Evolutionary conservation across 92 coral and sea anemone species (phyloP).

Genomic region (Metridium senile): DNA sequence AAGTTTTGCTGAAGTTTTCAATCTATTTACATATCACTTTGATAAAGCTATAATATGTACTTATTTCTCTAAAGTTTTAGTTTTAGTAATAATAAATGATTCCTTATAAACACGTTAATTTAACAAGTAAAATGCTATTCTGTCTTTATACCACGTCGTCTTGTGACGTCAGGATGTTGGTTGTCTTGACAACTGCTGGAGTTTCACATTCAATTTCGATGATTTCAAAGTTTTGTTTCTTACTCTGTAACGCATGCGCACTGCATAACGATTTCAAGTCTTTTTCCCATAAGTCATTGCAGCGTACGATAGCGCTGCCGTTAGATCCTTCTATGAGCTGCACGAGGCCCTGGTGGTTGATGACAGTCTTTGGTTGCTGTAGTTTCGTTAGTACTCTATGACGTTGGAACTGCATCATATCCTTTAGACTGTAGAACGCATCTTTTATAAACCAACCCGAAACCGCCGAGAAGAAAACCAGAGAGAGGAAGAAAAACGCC

Average conservation of each 20-base stretch:
- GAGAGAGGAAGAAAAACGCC: constrained; percentile 86
- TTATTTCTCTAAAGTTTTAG: no score
- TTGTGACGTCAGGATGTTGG: constrained; percentile 11
- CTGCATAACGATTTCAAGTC: constrained; percentile 23
- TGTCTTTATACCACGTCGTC: background rate
- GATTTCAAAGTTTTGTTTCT: constrained; percentile 19
- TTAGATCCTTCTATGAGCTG: constrained; percentile 45
- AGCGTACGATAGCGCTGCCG: constrained; percentile 41
- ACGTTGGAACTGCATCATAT: background rate
- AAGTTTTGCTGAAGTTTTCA: no score
- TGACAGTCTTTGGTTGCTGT: constrained; percentile 41
- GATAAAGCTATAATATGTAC: no score
- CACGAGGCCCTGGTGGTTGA: constrained; percentile 75
- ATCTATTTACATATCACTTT: no score
- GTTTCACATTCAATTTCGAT: constrained; percentile 29
- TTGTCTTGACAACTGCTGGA: constrained; percentile 22
- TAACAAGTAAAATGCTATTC: no score
- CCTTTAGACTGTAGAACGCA: constrained; percentile 40
- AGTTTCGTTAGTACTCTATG: background rate
- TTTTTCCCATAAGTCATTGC: constrained; percentile 52
- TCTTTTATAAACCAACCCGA: constrained; percentile 91
- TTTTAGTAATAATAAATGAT: no score
- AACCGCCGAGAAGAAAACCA: constrained; percentile 89
- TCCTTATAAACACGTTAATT: no score
- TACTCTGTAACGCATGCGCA: constrained; percentile 24